Conservation (phyloP, 1,140 invertebrate genomes). For the Magallana gigas region DNA sequence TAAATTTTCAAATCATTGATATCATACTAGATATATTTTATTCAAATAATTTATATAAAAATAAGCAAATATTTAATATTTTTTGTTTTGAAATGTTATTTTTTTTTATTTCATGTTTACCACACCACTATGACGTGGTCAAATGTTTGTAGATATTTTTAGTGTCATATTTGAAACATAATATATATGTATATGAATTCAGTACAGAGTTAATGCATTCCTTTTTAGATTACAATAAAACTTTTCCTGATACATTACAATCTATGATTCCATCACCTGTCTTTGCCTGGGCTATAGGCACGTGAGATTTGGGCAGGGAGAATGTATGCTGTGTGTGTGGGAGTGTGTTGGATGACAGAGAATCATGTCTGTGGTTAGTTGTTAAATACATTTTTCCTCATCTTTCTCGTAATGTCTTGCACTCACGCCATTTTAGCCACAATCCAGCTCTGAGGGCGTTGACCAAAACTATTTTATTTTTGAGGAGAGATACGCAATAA, state of each 20-base stretch:
- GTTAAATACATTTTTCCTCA: background rate
- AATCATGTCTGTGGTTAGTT: background rate
- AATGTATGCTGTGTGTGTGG: background rate
- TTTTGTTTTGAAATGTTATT: no score
- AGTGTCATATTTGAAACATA: no score
- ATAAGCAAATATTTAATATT: no score
- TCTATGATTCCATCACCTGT: conserved; percentile 8
- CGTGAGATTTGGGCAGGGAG: background rate
- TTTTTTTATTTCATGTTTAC: no score
- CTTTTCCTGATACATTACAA: background rate
- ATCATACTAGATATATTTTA: no score
- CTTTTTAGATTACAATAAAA: background rate
- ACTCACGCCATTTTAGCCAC: background rate
- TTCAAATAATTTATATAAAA: no score
- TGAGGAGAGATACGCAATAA: background rate
- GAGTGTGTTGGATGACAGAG: background rate
- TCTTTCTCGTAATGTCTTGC: background rate
- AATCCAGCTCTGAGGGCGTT: background rate
- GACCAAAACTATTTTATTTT: background rate
- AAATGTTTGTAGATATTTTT: no score
- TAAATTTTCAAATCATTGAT: no score
- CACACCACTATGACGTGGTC: no score
- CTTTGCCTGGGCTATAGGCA: background rate
- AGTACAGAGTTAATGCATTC: background rate
- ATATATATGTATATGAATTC: background rate